Conservation (phyloP, 1,140 invertebrate species). For the Trinorchestia longiramus region DNA sequence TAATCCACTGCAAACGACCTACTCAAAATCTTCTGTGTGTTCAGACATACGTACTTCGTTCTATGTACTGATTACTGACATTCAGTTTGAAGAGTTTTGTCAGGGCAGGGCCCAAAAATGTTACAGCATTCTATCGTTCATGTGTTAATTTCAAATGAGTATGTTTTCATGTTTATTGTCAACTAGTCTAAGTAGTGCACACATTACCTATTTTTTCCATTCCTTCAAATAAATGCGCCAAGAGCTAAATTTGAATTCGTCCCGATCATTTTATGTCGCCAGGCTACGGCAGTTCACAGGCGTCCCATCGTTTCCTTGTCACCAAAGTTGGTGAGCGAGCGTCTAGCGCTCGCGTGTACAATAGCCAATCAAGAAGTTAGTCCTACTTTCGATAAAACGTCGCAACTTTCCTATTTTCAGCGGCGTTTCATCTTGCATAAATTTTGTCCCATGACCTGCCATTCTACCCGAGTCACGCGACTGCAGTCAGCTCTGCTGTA, state of each 20-base stretch:
- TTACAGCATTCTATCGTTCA: too few relatives aligned
- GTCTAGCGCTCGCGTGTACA: constrained; percentile 7
- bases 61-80: too few relatives aligned
- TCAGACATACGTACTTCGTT: too few relatives aligned
- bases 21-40: too few relatives aligned
- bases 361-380: constrained; percentile 53
- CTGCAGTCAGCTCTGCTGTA: background rate
- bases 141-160: too few relatives aligned
- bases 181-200: too few relatives aligned
- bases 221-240: background rate
- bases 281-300: background rate
- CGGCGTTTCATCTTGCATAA: constrained; percentile 51
- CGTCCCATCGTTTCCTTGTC: background rate
- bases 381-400: constrained; percentile 49
- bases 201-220: background rate
- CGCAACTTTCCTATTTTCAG: constrained; percentile 28
- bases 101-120: too few relatives aligned
- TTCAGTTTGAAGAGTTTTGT: too few relatives aligned
- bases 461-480: background rate
- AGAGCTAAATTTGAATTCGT: background rate
- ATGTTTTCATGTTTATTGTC: too few relatives aligned
- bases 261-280: background rate
- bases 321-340: background rate
- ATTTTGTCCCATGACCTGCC: background rate
- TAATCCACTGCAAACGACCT: too few relatives aligned